These are phyloP conservation scores for Ameiurus melas DNA, from an alignment of 2,113 vertebrate species.

Conservation along the genomic window DNA sequence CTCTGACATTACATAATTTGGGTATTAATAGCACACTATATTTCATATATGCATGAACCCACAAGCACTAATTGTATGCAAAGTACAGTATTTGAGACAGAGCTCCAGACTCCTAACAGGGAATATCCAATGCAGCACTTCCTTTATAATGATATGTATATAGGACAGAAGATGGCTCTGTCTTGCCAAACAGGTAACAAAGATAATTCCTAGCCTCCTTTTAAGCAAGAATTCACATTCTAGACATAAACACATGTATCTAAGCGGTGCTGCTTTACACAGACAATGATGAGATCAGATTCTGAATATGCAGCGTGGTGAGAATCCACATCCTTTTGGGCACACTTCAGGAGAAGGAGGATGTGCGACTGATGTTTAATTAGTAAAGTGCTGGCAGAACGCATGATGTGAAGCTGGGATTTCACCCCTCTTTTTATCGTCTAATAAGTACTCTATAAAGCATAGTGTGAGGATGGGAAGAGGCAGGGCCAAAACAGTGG, in stretches of 20 bases:
- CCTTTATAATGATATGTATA: neutral
- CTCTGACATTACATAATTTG: neutral
- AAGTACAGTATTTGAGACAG: neutral
- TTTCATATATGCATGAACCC: constrained; percentile 4
- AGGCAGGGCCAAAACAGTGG: constrained; percentile 19
- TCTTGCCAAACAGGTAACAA: neutral
- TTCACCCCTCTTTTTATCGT: constrained; percentile 25
- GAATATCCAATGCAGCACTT: neutral
- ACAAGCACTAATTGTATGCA: neutral
- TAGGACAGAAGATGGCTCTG: neutral
- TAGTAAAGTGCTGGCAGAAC: constrained; percentile 45
- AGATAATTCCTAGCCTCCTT: neutral
- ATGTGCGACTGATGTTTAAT: constrained; percentile 57
- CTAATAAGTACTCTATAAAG: constrained; percentile 51
- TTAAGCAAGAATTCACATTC: constrained; percentile 1
- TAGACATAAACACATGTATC: neutral
- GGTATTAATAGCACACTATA: constrained; percentile 7
- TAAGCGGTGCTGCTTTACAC: neutral
- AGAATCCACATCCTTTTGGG: constrained; percentile 26
- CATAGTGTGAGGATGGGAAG: constrained; percentile 44
- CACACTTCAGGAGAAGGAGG: constrained; percentile 14
- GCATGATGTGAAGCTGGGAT: constrained; percentile 31
- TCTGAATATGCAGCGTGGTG: constrained; percentile 17
- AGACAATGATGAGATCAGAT: constrained; percentile 13
- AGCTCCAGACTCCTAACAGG: neutral